phyloP scores from a whole-genome alignment of 2,113 vertebrate species.

The Limanda limanda region DNA sequence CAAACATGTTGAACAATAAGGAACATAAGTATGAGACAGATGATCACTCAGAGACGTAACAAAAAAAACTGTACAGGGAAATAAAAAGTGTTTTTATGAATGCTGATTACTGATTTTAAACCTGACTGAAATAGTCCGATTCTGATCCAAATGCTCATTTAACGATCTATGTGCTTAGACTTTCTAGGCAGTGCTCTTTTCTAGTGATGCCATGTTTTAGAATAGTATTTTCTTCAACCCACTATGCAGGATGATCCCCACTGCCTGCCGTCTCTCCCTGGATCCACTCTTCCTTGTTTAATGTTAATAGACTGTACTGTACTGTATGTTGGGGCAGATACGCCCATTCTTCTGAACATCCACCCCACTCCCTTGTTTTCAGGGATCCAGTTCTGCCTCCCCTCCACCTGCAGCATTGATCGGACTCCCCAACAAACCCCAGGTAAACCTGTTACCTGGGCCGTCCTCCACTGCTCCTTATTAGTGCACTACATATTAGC shows the following conservation, averaged over 20 bases:
- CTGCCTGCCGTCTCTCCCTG: not conserved
- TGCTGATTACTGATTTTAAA: not conserved
- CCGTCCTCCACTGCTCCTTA: not conserved
- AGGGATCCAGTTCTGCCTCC: slow-evolving; percentile 85
- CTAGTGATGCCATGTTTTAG: not conserved
- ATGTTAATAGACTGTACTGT: slow-evolving; percentile 15
- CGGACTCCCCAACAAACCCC: slow-evolving; percentile 77
- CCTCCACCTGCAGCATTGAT: slow-evolving; percentile 79
- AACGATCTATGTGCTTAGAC: not conserved
- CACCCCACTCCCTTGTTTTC: slow-evolving; percentile 74
- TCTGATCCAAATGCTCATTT: not conserved
- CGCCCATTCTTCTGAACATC: slow-evolving; percentile 64
- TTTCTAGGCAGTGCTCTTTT: not conserved
- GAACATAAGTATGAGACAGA: not conserved
- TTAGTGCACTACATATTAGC: too few relatives aligned
- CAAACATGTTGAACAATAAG: not conserved
- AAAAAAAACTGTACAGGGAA: not conserved
- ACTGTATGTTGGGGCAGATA: slow-evolving; percentile 45
- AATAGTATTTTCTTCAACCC: not conserved
- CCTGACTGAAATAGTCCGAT: too few relatives aligned
- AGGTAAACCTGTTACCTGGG: slow-evolving; percentile 70
- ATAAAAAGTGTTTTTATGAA: not conserved
- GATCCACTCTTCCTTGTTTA: slow-evolving; percentile 16
- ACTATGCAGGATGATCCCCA: not conserved
- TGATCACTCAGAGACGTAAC: not conserved